Evolutionary conservation across 2,888 invertebrate species (phyloP).

Genomic region (Leucania comma): DNA sequence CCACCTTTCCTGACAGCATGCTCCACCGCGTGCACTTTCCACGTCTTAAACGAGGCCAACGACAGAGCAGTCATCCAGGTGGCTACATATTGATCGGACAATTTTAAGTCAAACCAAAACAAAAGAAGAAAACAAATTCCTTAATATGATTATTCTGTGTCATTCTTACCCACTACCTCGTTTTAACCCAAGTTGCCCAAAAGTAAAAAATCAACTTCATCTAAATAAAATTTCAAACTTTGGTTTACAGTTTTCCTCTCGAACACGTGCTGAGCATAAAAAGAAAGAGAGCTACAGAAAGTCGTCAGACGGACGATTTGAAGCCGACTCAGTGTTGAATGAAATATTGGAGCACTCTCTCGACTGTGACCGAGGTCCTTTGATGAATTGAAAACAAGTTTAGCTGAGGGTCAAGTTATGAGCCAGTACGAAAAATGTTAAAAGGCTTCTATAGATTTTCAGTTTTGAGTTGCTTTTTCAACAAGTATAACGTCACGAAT

Average conservation of each 20-base stretch:
- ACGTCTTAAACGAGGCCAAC: too few relatives aligned
- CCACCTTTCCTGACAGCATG: too few relatives aligned
- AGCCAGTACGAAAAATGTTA: slow-evolving; percentile 11
- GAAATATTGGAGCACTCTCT: slow-evolving; percentile 70
- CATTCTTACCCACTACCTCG: too few relatives aligned
- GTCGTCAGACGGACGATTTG: slow-evolving; percentile 55
- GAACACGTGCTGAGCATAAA: slow-evolving; percentile 30
- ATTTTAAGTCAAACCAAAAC: too few relatives aligned
- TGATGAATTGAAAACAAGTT: slow-evolving; percentile 78
- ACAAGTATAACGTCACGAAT: not conserved
- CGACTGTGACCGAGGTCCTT: slow-evolving; percentile 70
- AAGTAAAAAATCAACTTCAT: not conserved
- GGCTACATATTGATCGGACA: too few relatives aligned
- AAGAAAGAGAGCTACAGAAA: slow-evolving; percentile 34
- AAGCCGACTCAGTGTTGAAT: slow-evolving; percentile 60
- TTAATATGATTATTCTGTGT: too few relatives aligned
- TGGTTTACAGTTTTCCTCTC: not conserved
- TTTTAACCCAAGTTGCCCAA: not conserved
- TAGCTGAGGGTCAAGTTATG: slow-evolving; percentile 54
- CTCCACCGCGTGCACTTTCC: too few relatives aligned
- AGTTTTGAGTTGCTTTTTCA: not conserved
- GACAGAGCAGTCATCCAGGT: too few relatives aligned
- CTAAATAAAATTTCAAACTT: slow-evolving; percentile 2
- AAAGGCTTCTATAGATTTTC: not conserved
- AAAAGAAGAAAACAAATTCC: too few relatives aligned